Conservation (phyloP, 2,888 invertebrate genomes). For the Rhorus exstirpatorius region DNA sequence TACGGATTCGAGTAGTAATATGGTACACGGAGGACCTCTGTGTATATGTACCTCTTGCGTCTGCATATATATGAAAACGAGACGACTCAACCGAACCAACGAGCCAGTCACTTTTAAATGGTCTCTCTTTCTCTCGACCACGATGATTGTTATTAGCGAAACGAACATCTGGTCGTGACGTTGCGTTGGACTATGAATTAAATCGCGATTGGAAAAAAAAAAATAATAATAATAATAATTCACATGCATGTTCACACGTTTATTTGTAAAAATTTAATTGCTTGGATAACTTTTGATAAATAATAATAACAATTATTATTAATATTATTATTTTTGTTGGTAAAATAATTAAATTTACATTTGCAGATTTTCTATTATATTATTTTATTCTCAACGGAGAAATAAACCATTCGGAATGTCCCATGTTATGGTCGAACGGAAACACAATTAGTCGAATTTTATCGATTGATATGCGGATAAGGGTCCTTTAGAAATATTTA, state of each 20-base stretch:
- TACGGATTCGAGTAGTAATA: slow-evolving; percentile 34
- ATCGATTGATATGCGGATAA: too few species aligned
- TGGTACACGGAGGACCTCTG: slow-evolving; percentile 23
- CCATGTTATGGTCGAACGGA: too few species aligned
- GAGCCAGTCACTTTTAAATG: slow-evolving; percentile 68
- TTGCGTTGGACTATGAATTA: slow-evolving; percentile 52
- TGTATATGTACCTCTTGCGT: slow-evolving; percentile 35
- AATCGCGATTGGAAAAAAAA: slow-evolving; percentile 67
- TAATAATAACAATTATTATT: not conserved
- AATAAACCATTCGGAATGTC: too few species aligned
- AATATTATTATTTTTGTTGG: too few species aligned
- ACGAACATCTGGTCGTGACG: slow-evolving; percentile 70
- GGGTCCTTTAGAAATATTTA: too few species aligned
- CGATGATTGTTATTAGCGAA: slow-evolving; percentile 67
- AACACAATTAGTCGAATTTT: too few species aligned
- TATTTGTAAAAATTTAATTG: slow-evolving; percentile 1
- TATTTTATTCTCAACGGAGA: too few species aligned
- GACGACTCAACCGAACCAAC: slow-evolving; percentile 60
- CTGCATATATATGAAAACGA: slow-evolving; percentile 38
- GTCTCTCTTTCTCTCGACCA: slow-evolving; percentile 43
- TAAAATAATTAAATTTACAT: too few species aligned
- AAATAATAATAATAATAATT: too few species aligned
- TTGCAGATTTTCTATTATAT: too few species aligned
- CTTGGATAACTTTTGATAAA: not conserved
- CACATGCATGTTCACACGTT: not conserved